Evolutionary conservation across 2,888 invertebrate species (phyloP), one percentile per base, ranked within the genome.

Genomic region (Meandrusa payeni): DNA sequence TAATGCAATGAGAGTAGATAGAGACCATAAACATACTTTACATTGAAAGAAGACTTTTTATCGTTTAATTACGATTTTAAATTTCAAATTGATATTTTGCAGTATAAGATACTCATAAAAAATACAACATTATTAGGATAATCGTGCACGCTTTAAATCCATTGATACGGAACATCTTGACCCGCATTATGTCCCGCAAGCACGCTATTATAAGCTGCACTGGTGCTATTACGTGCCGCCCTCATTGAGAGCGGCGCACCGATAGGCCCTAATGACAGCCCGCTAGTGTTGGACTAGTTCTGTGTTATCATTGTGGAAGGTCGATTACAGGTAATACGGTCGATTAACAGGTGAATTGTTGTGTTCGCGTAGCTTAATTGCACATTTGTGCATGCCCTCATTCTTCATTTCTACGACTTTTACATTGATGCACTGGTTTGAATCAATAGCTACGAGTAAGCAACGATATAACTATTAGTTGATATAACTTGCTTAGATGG

Each of bases 291-390:
- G 49, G 47, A 49, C 59, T 45, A 47, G 52, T 51, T 54, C 51
- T 52, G 51, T 50, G 53, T 59, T 72, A 74, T 72, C 69, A 70
- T 69, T 63, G 60, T 55, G 57, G 70, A 72, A 78, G 78, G 76
- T 74, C 75, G 71, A 69, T 69, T 63, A 64, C 61, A 46, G 46
- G 50, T 67, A 71, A 73, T 70, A 59, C 58, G 59, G 52, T 69
- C 69, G 67, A 77, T 80, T 76, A 75, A 61, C 72, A 66, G 69
- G 66, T 69, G 64, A 50, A 56, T 41, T 47, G 37, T 48, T 42
- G 10, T 36, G 22, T 27, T 27, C 24, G 11, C 24, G 23, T 23
- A 11, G 17, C 22, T 27, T 38, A 44, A 32, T 38, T 38, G 27
- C 32, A 23, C 27, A 31, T 20, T 37, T 24, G 6, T 19, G 20